Evolutionary conservation across 2,888 invertebrate genomes (phyloP).

Genomic region (Mellilla xanthometata): DNA sequence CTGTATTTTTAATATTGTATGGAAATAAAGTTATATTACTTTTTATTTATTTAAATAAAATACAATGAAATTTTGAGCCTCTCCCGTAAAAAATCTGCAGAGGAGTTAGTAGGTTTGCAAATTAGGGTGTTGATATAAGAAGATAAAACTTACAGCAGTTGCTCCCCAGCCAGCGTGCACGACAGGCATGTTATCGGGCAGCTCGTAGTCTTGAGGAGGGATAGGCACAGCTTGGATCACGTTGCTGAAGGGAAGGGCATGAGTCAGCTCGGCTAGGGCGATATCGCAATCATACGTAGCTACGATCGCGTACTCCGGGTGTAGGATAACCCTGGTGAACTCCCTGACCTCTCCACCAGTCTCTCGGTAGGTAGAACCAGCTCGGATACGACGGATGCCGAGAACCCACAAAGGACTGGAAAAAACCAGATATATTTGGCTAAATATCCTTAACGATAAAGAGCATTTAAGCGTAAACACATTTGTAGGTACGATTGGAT

Average conservation of each 20-base stretch:
- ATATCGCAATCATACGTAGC: conserved; percentile 9
- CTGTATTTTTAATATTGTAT: no score
- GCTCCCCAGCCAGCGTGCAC: conserved; percentile 42
- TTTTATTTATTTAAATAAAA: no score
- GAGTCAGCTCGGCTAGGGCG: neutral
- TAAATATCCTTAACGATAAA: no score
- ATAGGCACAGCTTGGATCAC: conserved; percentile 32
- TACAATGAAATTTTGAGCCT: no score
- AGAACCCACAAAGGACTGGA: neutral
- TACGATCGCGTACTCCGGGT: conserved; percentile 23
- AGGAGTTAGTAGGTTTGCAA: no score
- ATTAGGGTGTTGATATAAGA: no score
- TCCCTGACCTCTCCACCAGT: conserved; percentile 46
- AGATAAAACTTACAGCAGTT: conserved; percentile 35
- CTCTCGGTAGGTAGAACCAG: conserved; percentile 50
- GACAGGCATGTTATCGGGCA: conserved; percentile 36
- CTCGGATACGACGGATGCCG: conserved; percentile 48
- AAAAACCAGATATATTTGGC: no score
- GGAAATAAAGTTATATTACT: no score
- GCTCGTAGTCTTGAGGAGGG: conserved; percentile 14
- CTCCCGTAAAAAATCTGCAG: no score
- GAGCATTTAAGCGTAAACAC: no score
- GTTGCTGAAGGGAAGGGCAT: conserved; percentile 20
- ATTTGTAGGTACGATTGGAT: no score
- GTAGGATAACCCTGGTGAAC: conserved; percentile 37